These are phyloP conservation scores for Ammospiza caudacuta DNA, from an alignment of 2,113 vertebrate species.

Conservation along the genomic window DNA sequence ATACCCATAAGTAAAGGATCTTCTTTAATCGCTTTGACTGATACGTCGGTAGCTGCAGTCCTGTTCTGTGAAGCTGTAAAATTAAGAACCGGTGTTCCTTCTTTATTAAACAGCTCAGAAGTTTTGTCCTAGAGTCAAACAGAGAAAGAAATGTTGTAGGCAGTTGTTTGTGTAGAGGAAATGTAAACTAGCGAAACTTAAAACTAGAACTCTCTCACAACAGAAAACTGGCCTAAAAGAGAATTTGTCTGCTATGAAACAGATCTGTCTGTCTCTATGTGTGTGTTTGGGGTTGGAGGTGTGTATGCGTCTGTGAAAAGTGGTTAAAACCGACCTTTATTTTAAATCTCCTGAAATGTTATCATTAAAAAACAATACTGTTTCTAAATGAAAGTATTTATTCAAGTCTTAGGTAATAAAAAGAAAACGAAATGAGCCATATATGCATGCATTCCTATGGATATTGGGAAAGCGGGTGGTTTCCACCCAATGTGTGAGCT, in stretches of 20 bases:
- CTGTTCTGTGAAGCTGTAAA: not conserved
- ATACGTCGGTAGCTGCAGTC: not conserved
- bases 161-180: not conserved
- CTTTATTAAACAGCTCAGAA: not conserved
- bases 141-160: not conserved
- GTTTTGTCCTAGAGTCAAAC: not conserved
- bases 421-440: not conserved
- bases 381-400: not conserved
- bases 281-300: not conserved
- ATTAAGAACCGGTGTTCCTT: not conserved
- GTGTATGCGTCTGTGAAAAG: not conserved
- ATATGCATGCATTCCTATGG: not conserved
- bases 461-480: not conserved
- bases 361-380: not conserved
- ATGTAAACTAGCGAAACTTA: not conserved
- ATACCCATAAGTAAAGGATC: constrained; percentile 39
- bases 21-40: constrained; percentile 31
- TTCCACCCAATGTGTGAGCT: not conserved
- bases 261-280: not conserved
- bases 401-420: not conserved
- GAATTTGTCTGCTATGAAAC: not conserved
- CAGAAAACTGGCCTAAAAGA: not conserved
- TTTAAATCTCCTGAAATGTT: not conserved
- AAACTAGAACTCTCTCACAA: not conserved
- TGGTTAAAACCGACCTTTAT: fast-evolving